A percentile compares a stretch with the other conserved stretches of the same genome.
These are phyloP conservation scores for Phoenicopterus ruber DNA, from an alignment of 2,113 vertebrate species.

Conservation along the genomic window DNA sequence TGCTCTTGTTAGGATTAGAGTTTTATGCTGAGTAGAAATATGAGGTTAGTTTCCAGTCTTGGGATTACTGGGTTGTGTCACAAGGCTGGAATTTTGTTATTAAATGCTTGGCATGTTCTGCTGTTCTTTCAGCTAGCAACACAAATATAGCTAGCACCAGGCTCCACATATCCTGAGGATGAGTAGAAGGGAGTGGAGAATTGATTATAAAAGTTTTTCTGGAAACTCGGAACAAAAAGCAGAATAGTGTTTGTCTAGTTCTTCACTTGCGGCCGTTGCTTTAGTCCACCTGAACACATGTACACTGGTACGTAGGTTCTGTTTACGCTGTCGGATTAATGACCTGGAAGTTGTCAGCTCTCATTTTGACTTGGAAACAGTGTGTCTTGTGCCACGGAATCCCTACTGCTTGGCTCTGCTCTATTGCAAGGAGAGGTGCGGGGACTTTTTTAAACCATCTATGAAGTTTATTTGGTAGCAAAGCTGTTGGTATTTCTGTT, in stretches of 20 bases:
- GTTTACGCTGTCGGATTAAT: background rate
- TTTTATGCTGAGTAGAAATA: constrained; percentile 29
- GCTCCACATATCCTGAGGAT: background rate
- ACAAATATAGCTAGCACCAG: background rate
- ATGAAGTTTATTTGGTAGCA: background rate
- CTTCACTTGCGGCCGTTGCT: background rate
- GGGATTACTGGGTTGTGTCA: constrained; percentile 54
- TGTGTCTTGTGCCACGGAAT: background rate
- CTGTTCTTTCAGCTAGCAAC: constrained; percentile 52
- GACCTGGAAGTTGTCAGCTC: background rate
- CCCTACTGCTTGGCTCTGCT: background rate
- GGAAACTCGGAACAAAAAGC: background rate
- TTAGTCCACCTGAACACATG: background rate
- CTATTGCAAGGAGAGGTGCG: background rate
- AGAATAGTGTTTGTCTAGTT: background rate
- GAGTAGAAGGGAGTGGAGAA: background rate
- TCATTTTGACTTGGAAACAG: background rate
- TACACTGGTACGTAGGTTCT: background rate
- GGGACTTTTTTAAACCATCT: background rate
- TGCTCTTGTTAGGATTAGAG: background rate
- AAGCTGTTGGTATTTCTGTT: background rate
- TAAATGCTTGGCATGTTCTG: constrained; percentile 51
- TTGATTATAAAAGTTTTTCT: background rate
- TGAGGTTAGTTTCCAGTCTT: constrained; percentile 11
- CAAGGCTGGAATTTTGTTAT: constrained; percentile 64